phyloP scores from a whole-genome alignment of 2,797 vertebrate species.

The Loris lydekkerianus region DNA sequence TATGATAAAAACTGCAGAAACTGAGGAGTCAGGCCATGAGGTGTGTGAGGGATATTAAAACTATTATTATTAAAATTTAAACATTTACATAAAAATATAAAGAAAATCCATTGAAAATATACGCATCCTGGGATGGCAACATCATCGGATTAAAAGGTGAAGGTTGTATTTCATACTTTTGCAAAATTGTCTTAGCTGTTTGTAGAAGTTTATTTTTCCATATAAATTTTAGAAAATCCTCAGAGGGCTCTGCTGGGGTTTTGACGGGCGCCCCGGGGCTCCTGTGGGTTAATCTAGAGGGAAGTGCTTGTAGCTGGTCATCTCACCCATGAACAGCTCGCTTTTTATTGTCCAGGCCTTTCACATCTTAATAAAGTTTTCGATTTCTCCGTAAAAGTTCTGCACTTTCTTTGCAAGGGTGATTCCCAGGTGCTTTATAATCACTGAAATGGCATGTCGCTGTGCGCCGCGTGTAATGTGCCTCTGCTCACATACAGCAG shows the following conservation, averaged over 20 bases:
- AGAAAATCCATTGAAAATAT: neutral
- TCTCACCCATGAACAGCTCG: neutral
- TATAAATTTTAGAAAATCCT: neutral
- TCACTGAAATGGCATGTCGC: rapidly evolving
- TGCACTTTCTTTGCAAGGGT: neutral
- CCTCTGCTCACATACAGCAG: rapidly evolving
- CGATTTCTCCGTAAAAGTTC: neutral
- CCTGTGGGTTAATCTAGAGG: rapidly evolving
- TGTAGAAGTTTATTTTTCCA: neutral
- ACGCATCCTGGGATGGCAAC: too few species aligned
- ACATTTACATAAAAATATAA: neutral
- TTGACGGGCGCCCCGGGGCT: rapidly evolving
- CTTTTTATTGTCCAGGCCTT: neutral
- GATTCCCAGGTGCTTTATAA: neutral
- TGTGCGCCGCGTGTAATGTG: rapidly evolving
- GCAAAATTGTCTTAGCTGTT: neutral
- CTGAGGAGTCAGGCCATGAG: neutral
- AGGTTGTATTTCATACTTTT: neutral
- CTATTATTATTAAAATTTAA: neutral
- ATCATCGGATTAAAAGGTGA: neutral
- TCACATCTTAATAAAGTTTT: neutral
- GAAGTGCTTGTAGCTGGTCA: rapidly evolving
- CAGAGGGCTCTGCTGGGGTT: neutral
- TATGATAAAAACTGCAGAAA: neutral
- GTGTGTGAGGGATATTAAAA: neutral